phyloP scores from a whole-genome alignment of 1,140 invertebrate species.

The Bombus superbus region DNA sequence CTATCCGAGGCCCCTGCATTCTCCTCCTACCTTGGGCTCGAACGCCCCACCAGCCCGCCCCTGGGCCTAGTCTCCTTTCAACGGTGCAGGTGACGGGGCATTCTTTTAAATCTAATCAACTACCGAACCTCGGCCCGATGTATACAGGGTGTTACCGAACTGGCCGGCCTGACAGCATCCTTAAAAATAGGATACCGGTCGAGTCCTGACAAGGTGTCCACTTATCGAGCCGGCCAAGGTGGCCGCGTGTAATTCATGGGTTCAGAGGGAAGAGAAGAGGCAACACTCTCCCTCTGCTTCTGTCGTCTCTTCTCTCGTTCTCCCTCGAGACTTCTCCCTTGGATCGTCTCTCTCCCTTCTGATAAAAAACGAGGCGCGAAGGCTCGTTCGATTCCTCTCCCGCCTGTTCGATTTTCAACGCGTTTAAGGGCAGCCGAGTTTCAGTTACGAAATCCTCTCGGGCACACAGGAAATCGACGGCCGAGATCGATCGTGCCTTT shows the following conservation, averaged over 20 bases:
- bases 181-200: conserved; percentile 39
- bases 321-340: not conserved
- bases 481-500: not conserved
- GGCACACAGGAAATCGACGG: not conserved
- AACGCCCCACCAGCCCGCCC: conserved; percentile 38
- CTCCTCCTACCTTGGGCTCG: not conserved
- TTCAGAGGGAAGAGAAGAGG: conserved; percentile 4
- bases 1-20: not conserved
- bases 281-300: not conserved
- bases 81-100: conserved; percentile 70
- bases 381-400: not conserved
- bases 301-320: not conserved
- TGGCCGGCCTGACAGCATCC: conserved; percentile 29
- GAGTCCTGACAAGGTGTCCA: conserved; percentile 29
- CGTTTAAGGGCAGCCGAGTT: not conserved
- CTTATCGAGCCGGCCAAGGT: conserved; percentile 31
- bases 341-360: not conserved
- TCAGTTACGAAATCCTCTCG: conserved; percentile 20
- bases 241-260: conserved; percentile 28
- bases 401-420: not conserved
- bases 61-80: conserved; percentile 71
- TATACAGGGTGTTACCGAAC: conserved; percentile 59
- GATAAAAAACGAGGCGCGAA: not conserved
- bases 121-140: conserved; percentile 63
- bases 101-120: conserved; percentile 73